A percentile compares a stretch with the other conserved stretches of the same genome.
phyloP scores from a whole-genome alignment of 1,140 invertebrate species.

The Drosophila melanogaster region Release_6_plus_ISO1_MT NT_033779.5:11679001-11679500 shows the following conservation, averaged over 20 bases:
- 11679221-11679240: constrained; percentile 21
- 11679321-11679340: constrained; percentile 33
- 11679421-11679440: not conserved
- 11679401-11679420: not conserved
- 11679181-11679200: constrained; percentile 35
- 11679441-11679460: not conserved
- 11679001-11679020: not conserved
- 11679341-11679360: constrained; percentile 8
- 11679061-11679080: constrained; percentile 17
- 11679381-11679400: not conserved
- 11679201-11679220: constrained; percentile 44
- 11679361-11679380: constrained; percentile 5
- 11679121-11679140: not conserved
- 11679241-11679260: not conserved
- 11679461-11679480: not conserved
- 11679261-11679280: constrained; percentile 51
- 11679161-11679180: constrained; percentile 47
- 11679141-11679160: constrained; percentile 17
- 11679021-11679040: constrained; percentile 16
- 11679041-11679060: constrained; percentile 39
- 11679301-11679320: constrained; percentile 11
- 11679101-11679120: constrained; percentile 1
- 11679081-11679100: constrained; percentile 42
- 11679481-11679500: not conserved
- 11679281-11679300: constrained; percentile 26